Conservation (phyloP, 1,140 invertebrate species). For the Steinernema khuongi region DNA sequence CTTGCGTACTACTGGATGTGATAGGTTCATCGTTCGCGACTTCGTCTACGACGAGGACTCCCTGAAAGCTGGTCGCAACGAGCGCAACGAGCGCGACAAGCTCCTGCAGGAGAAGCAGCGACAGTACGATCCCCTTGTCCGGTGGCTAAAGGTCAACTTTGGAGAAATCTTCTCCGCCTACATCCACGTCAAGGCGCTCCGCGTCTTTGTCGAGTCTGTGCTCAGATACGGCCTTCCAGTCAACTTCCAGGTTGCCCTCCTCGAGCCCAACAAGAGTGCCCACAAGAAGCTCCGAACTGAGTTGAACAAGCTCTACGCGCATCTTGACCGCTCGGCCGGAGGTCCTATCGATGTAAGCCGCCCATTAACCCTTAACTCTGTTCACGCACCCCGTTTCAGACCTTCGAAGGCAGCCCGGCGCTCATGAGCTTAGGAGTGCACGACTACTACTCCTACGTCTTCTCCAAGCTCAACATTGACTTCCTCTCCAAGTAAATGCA, state of each 20-base stretch:
- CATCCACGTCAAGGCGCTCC: constrained; percentile 94
- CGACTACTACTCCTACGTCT: constrained; percentile 58
- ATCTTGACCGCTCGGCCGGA: constrained; percentile 77
- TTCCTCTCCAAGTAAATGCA: constrained; percentile 36
- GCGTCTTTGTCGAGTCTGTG: constrained; percentile 98
- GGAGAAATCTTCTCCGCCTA: constrained; percentile 97
- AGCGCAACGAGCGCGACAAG: constrained; percentile 74
- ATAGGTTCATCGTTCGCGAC: constrained; percentile 84
- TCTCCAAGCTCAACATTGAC: constrained; percentile 58
- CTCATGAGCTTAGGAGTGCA: constrained; percentile 57
- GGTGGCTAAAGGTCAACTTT: constrained; percentile 99
- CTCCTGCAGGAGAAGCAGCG: constrained; percentile 96
- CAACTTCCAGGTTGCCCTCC: constrained; percentile 91
- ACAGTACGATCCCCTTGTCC: constrained; percentile 85
- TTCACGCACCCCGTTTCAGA: constrained; percentile 41
- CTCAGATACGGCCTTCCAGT: constrained; percentile 89
- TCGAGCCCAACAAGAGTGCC: constrained; percentile 86
- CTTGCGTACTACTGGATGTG: neutral
- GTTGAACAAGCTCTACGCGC: constrained; percentile 83
- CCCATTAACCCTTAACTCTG: neutral
- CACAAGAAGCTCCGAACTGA: constrained; percentile 81
- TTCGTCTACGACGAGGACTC: constrained; percentile 97
- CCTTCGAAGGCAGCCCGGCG: constrained; percentile 56
- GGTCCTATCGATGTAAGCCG: constrained; percentile 55
- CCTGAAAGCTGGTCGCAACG: constrained; percentile 88